Evolutionary conservation across 2,113 vertebrate genomes (phyloP).

Genomic region (Crocuta crocuta): DNA sequence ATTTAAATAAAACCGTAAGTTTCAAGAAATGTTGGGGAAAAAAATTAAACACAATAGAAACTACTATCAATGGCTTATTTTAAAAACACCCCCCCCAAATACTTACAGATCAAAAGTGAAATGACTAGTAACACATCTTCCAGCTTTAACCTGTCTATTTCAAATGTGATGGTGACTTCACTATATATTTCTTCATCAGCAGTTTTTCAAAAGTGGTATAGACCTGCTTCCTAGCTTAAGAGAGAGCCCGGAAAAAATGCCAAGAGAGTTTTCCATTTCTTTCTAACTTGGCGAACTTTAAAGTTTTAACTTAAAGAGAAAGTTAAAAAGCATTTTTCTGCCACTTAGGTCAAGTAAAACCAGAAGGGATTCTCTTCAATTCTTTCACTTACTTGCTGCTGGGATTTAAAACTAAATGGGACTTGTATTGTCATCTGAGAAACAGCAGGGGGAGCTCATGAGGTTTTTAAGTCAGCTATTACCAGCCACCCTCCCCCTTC

Average conservation of each 20-base stretch:
- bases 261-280: neutral
- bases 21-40: neutral
- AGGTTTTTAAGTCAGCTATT: slow-evolving; percentile 48
- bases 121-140: neutral
- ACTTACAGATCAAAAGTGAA: neutral
- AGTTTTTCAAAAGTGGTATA: neutral
- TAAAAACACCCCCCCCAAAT: neutral
- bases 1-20: slow-evolving; percentile 16
- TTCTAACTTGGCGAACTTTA: slow-evolving; percentile 1
- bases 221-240: neutral
- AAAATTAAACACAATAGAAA: neutral
- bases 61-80: neutral
- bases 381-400: neutral
- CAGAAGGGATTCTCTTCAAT: neutral
- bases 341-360: neutral
- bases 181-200: neutral
- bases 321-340: neutral
- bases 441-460: slow-evolving; percentile 79
- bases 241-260: neutral
- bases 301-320: neutral
- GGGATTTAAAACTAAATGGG: neutral
- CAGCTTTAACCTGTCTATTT: neutral
- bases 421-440: neutral
- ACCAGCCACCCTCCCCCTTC: neutral
- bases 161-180: neutral